Evolutionary conservation across 1,140 invertebrate species (phyloP).

Genomic region (Lepidurus apus): DNA sequence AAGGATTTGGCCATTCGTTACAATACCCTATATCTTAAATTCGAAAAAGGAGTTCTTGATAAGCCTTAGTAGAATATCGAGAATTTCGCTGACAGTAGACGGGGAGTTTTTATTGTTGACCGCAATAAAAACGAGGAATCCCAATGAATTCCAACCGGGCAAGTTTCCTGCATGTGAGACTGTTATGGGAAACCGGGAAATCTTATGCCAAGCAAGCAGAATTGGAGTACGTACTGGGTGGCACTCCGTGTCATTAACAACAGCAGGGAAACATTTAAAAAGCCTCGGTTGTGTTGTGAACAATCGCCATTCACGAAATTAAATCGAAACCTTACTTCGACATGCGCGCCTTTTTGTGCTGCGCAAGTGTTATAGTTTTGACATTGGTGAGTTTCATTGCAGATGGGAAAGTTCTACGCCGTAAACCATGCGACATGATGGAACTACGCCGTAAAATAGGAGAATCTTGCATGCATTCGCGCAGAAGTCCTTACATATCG

Average conservation of each 20-base stretch:
- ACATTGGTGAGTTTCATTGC: background rate
- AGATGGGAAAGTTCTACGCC: background rate
- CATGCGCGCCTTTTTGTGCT: background rate
- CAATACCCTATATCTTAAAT: too few species aligned
- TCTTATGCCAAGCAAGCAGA: background rate
- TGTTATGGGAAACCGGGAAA: background rate
- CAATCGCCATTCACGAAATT: background rate
- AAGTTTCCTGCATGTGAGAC: background rate
- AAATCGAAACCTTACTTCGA: background rate
- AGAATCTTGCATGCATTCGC: background rate
- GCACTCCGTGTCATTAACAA: background rate
- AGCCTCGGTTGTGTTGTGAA: background rate
- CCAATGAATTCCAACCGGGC: background rate
- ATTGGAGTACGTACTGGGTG: conserved; percentile 8
- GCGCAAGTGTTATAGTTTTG: background rate
- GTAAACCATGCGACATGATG: background rate
- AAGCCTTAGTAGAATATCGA: too few species aligned
- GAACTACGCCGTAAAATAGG: background rate
- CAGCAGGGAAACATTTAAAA: background rate
- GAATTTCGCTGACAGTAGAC: too few species aligned
- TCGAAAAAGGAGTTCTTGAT: too few species aligned
- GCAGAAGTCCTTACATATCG: background rate
- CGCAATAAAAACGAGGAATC: too few species aligned
- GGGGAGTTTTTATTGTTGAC: too few species aligned
- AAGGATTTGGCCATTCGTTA: too few species aligned